Conservation (phyloP, 37 sponge, comb jelly and placozoan species). For the Beroe forskalii region DNA sequence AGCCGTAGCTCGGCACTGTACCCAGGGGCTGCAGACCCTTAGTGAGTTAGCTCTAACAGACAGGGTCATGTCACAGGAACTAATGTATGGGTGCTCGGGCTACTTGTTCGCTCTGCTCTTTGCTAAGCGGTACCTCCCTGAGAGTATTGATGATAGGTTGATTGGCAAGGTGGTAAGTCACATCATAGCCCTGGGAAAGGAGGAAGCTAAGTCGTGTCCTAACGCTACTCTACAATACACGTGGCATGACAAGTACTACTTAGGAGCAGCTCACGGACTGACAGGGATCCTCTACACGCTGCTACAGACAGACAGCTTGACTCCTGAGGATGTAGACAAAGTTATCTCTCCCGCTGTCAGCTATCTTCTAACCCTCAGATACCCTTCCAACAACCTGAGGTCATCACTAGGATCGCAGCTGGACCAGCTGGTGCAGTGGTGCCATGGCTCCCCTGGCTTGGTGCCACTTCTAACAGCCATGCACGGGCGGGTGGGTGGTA, state of each 20-base stretch:
- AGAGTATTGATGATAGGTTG: conserved; percentile 68
- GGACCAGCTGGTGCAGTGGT: conserved; percentile 80
- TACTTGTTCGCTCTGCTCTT: conserved; percentile 87
- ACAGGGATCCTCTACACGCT: conserved; percentile 81
- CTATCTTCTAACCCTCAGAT: conserved; percentile 67
- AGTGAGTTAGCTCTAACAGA: conserved; percentile 42
- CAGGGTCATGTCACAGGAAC: conserved; percentile 74
- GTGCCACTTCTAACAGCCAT: conserved; percentile 70
- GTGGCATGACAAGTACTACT: conserved; percentile 89
- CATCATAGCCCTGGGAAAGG: conserved; percentile 72
- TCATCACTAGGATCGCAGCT: neutral
- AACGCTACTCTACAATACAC: conserved; percentile 81
- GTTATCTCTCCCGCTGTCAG: conserved; percentile 57
- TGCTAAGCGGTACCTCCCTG: conserved; percentile 71
- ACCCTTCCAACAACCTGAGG: conserved; percentile 73
- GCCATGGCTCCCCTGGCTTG: conserved; percentile 81
- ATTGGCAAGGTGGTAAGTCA: conserved; percentile 68
- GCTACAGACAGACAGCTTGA: conserved; percentile 63
- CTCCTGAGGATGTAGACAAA: neutral
- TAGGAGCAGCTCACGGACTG: conserved; percentile 96
- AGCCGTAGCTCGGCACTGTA: conserved; percentile 45
- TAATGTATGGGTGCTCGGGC: conserved; percentile 85
- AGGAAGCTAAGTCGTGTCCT: conserved; percentile 61
- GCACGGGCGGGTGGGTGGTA: conserved; percentile 64
- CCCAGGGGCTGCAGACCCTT: conserved; percentile 31